phyloP scores from a whole-genome alignment of 1,140 invertebrate genomes.

The Brachionus sp. region DNA sequence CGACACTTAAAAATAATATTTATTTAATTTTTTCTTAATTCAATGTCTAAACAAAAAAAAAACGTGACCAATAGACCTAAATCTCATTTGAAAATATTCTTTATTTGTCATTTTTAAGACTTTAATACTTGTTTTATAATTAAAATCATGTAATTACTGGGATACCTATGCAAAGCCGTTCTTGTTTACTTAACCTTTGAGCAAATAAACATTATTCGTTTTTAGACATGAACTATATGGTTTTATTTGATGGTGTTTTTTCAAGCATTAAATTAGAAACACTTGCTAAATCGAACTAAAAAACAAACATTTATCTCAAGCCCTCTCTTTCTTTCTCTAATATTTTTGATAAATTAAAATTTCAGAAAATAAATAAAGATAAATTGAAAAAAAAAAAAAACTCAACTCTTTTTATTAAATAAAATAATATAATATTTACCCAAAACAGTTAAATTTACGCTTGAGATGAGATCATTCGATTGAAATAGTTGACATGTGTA shows the following conservation, averaged over 20 bases:
- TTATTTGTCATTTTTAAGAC: background rate
- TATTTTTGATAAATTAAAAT: background rate
- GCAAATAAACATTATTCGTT: slow-evolving; percentile 17
- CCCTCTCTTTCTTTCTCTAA: background rate
- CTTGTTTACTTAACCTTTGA: background rate
- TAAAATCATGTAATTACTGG: slow-evolving; percentile 10
- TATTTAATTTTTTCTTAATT: background rate
- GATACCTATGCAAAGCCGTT: background rate
- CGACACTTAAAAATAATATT: slow-evolving; percentile 39
- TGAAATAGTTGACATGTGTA: slow-evolving; percentile 45
- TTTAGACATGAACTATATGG: background rate
- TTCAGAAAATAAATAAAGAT: too few species aligned
- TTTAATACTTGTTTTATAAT: background rate
- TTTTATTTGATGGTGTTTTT: slow-evolving; percentile 10
- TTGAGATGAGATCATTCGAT: slow-evolving; percentile 28
- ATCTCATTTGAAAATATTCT: background rate
- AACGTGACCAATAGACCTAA: background rate
- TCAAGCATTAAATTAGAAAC: slow-evolving; percentile 36
- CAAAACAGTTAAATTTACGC: slow-evolving; percentile 33
- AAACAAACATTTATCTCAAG: background rate
- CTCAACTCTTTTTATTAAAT: too few species aligned
- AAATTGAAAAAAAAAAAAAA: too few species aligned
- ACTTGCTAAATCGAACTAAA: background rate
- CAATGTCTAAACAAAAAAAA: background rate
- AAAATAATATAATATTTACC: background rate